A percentile compares a stretch with the other conserved stretches of the same genome.
These are phyloP conservation scores for Myripristis jacobus DNA, from an alignment of 2,797 vertebrate species.

Conservation along the genomic window DNA sequence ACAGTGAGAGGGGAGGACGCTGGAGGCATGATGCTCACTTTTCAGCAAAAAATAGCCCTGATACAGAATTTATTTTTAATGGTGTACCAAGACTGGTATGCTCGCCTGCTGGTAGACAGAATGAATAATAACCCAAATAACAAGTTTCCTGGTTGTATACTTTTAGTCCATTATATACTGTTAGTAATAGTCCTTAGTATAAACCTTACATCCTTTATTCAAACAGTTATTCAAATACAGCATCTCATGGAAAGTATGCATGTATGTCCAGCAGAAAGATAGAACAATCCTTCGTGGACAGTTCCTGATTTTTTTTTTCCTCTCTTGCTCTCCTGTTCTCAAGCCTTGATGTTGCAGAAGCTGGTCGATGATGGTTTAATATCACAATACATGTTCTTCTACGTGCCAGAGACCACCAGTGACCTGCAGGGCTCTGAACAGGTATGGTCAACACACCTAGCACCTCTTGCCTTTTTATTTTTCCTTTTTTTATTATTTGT, in stretches of 20 bases:
- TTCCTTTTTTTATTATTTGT: too few relatives aligned
- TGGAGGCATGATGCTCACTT: too few relatives aligned
- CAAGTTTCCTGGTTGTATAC: too few relatives aligned
- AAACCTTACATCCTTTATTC: not conserved
- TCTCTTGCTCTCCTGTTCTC: conserved; percentile 13
- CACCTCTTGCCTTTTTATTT: not conserved
- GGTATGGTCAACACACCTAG: conserved; percentile 74
- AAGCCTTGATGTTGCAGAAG: conserved; percentile 89
- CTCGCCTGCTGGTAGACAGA: not conserved
- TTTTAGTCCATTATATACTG: too few relatives aligned
- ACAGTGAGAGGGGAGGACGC: not conserved
- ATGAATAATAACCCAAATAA: not conserved
- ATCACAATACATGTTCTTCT: conserved; percentile 86
- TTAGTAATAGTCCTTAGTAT: too few relatives aligned
- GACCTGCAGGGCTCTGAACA: conserved; percentile 88
- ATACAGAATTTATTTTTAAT: not conserved
- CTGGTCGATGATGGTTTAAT: conserved; percentile 90
- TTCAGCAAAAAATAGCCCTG: not conserved
- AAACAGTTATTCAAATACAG: not conserved
- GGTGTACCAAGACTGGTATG: too few relatives aligned
- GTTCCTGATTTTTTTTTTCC: not conserved
- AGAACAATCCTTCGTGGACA: too few relatives aligned
- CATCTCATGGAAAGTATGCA: not conserved
- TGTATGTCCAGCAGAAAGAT: not conserved
- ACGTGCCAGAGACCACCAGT: conserved; percentile 85